Evolutionary conservation across 35 echinoderm and acorn worm genomes (phyloP).

Genomic region (Diadema setosum): DNA sequence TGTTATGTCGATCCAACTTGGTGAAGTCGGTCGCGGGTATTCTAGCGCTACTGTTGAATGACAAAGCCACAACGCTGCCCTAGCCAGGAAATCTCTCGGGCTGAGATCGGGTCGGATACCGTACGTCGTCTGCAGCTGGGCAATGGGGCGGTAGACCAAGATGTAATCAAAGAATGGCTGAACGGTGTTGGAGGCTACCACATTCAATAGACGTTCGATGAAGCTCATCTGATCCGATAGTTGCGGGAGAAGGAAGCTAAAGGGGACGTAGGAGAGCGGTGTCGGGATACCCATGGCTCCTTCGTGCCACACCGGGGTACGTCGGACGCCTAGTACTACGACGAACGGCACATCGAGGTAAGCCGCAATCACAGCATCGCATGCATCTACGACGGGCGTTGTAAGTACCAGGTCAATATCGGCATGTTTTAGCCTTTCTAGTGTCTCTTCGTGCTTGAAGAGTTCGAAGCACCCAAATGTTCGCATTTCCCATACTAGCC

Average conservation of each 20-base stretch:
- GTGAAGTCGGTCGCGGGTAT: background rate
- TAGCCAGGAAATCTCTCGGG: background rate
- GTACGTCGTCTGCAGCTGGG: background rate
- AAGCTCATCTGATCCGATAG: background rate
- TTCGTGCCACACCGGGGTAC: constrained; percentile 3
- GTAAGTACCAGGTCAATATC: background rate
- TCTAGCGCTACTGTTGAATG: background rate
- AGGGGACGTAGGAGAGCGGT: constrained; percentile 12
- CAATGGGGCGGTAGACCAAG: background rate
- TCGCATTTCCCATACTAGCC: background rate
- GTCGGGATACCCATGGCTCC: background rate
- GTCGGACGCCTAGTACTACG: background rate
- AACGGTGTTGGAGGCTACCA: background rate
- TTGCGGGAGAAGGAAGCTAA: background rate
- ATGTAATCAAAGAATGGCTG: background rate
- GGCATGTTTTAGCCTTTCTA: background rate
- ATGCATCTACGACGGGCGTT: background rate
- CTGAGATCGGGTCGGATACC: background rate
- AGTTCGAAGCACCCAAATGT: background rate
- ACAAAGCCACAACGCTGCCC: background rate
- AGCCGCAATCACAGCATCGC: background rate
- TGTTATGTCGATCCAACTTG: background rate
- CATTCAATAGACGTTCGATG: background rate
- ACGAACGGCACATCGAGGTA: constrained; percentile 28
- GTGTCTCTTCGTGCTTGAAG: background rate